Evolutionary conservation across 2,888 invertebrate species (phyloP).

Genomic region (Reticulitermes lucifugus): DNA sequence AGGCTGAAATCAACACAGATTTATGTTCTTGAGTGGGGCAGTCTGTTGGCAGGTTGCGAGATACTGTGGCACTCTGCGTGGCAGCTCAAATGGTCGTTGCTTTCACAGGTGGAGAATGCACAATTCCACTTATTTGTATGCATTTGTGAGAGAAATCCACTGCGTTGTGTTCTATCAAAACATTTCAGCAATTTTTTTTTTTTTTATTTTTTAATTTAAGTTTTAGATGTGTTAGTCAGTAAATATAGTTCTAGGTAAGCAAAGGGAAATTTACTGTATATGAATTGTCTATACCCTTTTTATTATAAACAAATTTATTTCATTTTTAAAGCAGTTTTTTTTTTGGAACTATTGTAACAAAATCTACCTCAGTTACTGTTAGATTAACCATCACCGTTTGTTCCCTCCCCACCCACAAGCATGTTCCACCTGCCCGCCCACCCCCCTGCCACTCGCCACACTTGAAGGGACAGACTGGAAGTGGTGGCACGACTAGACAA

Average conservation of each 20-base stretch:
- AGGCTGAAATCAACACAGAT: too few species aligned
- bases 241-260: neutral
- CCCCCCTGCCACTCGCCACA: neutral
- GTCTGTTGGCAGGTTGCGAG: too few species aligned
- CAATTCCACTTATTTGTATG: constrained; percentile 8
- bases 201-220: neutral
- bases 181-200: neutral
- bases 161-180: constrained; percentile 30
- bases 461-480: constrained; percentile 1
- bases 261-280: neutral
- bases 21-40: too few species aligned
- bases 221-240: constrained; percentile 8
- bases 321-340: constrained; percentile 5
- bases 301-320: constrained; percentile 23
- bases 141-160: constrained; percentile 36
- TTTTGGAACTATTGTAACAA: constrained; percentile 12
- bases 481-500: constrained; percentile 8
- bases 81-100: neutral
- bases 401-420: neutral
- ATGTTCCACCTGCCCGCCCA: neutral
- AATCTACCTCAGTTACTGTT: constrained; percentile 28
- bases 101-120: neutral
- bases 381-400: neutral
- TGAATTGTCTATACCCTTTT: neutral
- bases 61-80: neutral